These are phyloP conservation scores for Catalaphyllia jardinei DNA, from an alignment of 64 coral and sea anemone genomes.

Conservation along the genomic window DNA sequence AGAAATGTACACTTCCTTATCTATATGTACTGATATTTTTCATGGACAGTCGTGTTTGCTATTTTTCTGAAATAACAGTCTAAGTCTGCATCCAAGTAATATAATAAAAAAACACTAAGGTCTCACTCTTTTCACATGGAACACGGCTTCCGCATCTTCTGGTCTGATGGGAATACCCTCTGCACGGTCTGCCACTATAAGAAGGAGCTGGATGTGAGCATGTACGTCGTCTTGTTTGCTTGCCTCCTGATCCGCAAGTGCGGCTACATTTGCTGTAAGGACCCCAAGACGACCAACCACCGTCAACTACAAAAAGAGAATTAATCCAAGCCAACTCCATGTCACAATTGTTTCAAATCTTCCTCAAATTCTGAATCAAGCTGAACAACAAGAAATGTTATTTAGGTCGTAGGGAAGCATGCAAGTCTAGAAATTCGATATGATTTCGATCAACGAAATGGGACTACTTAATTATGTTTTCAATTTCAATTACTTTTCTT, in stretches of 20 bases:
- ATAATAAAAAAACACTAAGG: background rate
- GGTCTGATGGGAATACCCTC: slow-evolving; percentile 9
- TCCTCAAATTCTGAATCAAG: no score
- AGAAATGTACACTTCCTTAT: no score
- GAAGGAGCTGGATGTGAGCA: slow-evolving; percentile 48
- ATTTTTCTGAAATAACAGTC: no score
- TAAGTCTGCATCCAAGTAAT: background rate
- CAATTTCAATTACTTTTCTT: no score
- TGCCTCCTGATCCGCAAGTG: slow-evolving; percentile 38
- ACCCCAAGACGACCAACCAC: slow-evolving; percentile 40
- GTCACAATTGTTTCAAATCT: no score
- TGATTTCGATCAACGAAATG: no score
- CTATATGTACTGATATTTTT: no score
- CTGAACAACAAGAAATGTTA: no score
- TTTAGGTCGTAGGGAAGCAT: no score
- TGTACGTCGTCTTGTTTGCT: slow-evolving; percentile 36
- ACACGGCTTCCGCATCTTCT: background rate
- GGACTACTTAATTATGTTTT: no score
- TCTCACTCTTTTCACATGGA: background rate
- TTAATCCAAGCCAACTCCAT: background rate
- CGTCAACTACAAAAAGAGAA: background rate
- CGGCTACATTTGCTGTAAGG: slow-evolving; percentile 24
- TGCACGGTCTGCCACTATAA: slow-evolving; percentile 6
- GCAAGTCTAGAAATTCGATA: no score
- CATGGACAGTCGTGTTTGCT: no score